phyloP scores from a whole-genome alignment of 1,140 invertebrate species.

The Hyles vespertilio region DNA sequence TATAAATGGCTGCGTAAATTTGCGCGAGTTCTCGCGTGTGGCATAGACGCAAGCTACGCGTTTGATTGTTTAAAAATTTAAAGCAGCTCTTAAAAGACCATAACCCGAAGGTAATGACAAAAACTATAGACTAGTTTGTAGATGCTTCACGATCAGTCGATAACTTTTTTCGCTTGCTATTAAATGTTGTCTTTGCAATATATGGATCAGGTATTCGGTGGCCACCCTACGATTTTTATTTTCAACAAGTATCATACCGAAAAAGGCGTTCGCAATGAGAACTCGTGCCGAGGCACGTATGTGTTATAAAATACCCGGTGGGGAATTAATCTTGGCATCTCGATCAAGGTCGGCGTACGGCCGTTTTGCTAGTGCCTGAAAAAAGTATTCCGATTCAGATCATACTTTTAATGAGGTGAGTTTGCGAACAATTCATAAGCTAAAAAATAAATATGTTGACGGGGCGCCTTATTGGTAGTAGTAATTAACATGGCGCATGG shows the following conservation, averaged over 20 bases:
- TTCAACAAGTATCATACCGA: slow-evolving; percentile 52
- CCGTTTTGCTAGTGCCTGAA: slow-evolving; percentile 33
- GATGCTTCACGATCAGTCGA: slow-evolving; percentile 33
- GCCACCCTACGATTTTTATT: slow-evolving; percentile 66
- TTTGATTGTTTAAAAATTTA: slow-evolving; percentile 8
- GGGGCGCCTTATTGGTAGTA: slow-evolving; percentile 64
- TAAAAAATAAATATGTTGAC: slow-evolving; percentile 68
- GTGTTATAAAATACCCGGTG: slow-evolving; percentile 43
- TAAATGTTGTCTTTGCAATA: slow-evolving; percentile 63
- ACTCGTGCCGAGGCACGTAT: slow-evolving; percentile 45
- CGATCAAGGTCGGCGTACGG: slow-evolving; percentile 46
- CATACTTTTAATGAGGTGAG: slow-evolving; percentile 14
- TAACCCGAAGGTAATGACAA: slow-evolving; percentile 22
- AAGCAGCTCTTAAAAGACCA: slow-evolving; percentile 8
- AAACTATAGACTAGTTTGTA: slow-evolving; percentile 47
- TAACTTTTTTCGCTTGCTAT: slow-evolving; percentile 50
- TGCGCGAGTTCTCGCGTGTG: too few relatives aligned
- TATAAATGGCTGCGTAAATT: too few relatives aligned
- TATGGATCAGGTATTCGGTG: slow-evolving; percentile 61
- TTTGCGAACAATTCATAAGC: slow-evolving; percentile 47
- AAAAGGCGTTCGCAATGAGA: slow-evolving; percentile 51
- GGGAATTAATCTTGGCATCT: slow-evolving; percentile 63
- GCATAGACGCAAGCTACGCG: too few relatives aligned
- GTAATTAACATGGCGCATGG: slow-evolving; percentile 65
- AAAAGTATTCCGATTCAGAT: slow-evolving; percentile 48